Base-by-base conservation (phyloP, 2,113 vertebrate species). In the Megaceryle torquata region DNA sequence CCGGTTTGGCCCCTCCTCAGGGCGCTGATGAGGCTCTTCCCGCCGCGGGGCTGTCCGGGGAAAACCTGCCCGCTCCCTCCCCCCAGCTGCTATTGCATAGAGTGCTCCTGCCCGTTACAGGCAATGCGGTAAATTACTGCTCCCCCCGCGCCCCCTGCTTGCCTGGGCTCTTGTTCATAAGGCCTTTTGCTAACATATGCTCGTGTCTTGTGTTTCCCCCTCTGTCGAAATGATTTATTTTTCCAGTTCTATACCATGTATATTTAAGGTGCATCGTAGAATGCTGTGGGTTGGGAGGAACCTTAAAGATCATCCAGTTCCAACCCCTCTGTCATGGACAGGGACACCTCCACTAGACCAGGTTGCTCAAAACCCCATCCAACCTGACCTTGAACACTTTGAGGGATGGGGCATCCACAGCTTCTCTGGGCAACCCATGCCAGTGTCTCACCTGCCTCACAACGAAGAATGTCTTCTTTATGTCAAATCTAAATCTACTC, bases 91-190 rank as follows among this genome's bases (percentile, higher is more conserved):
- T 13, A 0, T 29, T n/a, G 12, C 51, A 4, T 0, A 6, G 64
- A 3, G 46, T 7, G 70, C 65, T 61, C 25, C 60, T 53, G 70
- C 29, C 63, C 46, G 6, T 24, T 43, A 44, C 37, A 16, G 33
- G 4, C 28, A 8, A 1, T 2, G 51, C 33, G 2, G 6, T 21
- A 3, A 29, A 15, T 70, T 57, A 6, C 16, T 6, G 0, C 1
- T 13, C 50, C 50, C 50, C 25, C 15, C 25, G 0, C 1, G 15
- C 18, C 16, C 20, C 17, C 65, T 3, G 6, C 15, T 41, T 71
- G 57, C 39, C 68, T 22, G 26, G 1, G 0, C 37, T 41, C 28
- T 33, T 75, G 13, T 26, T 48, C n/a, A 0, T 25, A 5, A 29
- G 63, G 41, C 54, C 31, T 86, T 78, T 39, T 18, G 31, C 6